Conservation (phyloP, 1,140 invertebrate genomes). For the Caenorhabditis inopinata region DNA sequence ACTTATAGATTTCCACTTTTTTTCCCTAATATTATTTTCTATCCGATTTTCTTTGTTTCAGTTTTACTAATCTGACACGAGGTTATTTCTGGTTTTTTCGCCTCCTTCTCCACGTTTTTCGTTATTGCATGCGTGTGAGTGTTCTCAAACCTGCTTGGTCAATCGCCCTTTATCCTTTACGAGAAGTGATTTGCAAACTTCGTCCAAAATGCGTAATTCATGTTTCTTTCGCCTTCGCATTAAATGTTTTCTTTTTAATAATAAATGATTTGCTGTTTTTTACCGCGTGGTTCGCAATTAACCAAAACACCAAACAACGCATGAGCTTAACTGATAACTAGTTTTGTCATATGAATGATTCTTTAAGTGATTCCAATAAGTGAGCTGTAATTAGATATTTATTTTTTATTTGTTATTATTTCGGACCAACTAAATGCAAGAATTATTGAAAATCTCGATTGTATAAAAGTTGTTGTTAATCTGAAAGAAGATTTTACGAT, state of each 20-base stretch:
- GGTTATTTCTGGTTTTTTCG: conserved; percentile 10
- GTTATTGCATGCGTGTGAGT: conserved; percentile 16
- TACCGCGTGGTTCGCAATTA: neutral
- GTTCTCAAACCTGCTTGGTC: neutral
- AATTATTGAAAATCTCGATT: too few relatives aligned
- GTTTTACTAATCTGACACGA: conserved; percentile 27
- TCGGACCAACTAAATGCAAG: conserved; percentile 2
- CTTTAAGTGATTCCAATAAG: neutral
- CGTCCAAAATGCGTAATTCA: neutral
- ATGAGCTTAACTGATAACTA: neutral
- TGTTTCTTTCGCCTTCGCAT: neutral
- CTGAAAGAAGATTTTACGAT: neutral
- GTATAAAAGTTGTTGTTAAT: neutral
- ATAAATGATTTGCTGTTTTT: conserved; percentile 27
- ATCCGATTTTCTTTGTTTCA: neutral
- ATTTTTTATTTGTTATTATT: neutral
- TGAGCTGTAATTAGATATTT: conserved; percentile 24
- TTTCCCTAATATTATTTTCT: neutral
- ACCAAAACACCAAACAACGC: neutral
- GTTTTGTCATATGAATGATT: neutral
- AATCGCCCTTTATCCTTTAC: neutral
- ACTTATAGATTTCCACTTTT: conserved; percentile 16
- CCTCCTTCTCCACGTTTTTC: neutral
- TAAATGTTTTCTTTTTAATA: neutral
- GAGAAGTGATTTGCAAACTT: neutral